phyloP scores from a whole-genome alignment of 2,113 vertebrate genomes.

The Otus sunia region DNA sequence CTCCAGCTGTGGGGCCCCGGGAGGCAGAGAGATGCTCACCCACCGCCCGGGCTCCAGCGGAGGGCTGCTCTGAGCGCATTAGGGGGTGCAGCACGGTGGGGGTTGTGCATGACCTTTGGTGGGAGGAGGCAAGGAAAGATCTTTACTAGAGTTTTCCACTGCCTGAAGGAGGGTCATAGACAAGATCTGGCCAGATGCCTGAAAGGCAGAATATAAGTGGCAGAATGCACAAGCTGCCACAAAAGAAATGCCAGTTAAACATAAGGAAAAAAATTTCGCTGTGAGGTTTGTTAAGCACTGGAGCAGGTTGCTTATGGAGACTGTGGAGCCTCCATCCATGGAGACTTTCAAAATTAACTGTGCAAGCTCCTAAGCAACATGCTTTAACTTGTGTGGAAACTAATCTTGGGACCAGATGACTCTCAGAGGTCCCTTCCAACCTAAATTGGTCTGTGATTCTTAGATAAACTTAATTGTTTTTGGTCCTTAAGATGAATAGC shows the following conservation, averaged over 20 bases:
- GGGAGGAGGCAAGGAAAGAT: background rate
- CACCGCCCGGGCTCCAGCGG: fast-evolving
- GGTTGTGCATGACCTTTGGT: background rate
- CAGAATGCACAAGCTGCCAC: background rate
- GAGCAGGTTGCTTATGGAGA: background rate
- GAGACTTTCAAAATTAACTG: background rate
- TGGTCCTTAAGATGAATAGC: background rate
- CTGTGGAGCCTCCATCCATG: background rate
- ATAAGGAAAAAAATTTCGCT: background rate
- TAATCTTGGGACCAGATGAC: background rate
- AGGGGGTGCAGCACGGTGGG: background rate
- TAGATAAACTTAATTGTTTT: background rate
- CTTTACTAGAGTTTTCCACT: background rate
- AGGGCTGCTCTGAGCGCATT: background rate
- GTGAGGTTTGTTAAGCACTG: background rate
- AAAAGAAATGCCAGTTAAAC: background rate
- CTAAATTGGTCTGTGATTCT: background rate
- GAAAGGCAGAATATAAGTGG: background rate
- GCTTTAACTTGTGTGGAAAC: background rate
- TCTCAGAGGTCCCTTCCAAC: background rate
- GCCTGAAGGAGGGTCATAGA: background rate
- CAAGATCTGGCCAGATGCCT: background rate
- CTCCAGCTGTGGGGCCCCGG: background rate
- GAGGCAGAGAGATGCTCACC: background rate
- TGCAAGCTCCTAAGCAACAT: background rate